Conservation (phyloP, 23 tunicate genomes). For the Clavelina lepadiformis region DNA sequence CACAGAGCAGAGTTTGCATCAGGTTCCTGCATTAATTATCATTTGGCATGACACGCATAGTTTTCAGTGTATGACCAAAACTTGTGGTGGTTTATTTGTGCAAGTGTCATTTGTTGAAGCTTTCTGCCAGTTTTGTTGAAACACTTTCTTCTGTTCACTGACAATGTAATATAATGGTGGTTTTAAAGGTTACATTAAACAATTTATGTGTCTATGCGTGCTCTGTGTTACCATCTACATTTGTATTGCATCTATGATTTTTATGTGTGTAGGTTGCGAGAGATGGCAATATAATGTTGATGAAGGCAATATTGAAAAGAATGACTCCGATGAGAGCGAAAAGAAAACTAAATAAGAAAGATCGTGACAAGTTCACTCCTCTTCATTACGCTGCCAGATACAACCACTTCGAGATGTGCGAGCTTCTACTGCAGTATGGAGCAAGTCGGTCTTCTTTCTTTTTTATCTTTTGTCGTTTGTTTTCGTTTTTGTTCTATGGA, state of each 20-base stretch:
- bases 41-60: too few species aligned
- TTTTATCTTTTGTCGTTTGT: background rate
- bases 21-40: too few species aligned
- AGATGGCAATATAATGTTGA: conserved; percentile 62
- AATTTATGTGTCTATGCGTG: too few species aligned
- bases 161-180: too few species aligned
- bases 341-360: conserved; percentile 46
- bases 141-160: too few species aligned
- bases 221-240: too few species aligned
- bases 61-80: too few species aligned
- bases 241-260: background rate
- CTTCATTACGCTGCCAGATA: conserved; percentile 89
- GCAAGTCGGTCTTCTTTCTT: conserved; percentile 34
- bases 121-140: too few species aligned
- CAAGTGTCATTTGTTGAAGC: too few species aligned
- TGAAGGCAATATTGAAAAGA: conserved; percentile 25
- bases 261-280: conserved; percentile 39
- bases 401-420: conserved; percentile 63
- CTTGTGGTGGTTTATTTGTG: too few species aligned
- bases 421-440: conserved; percentile 41
- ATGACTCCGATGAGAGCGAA: conserved; percentile 9
- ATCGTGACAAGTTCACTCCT: conserved; percentile 73
- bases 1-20: conserved; percentile 34
- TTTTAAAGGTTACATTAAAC: too few species aligned
- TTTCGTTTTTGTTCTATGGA: too few species aligned